Base-by-base conservation (phyloP, 2,888 invertebrate genomes). In the Acronicta alni region DNA sequence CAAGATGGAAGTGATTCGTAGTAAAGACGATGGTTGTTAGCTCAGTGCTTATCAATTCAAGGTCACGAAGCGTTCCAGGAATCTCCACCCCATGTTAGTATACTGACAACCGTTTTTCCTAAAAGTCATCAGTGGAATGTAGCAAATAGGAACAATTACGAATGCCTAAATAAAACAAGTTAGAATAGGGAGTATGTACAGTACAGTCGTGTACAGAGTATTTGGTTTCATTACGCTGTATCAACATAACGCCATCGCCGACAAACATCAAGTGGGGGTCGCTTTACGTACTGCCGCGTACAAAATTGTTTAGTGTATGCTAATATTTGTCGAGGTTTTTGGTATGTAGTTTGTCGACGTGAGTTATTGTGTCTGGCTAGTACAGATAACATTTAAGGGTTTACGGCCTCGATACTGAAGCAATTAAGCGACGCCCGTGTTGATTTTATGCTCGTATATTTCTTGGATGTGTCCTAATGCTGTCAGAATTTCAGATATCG, bases 221-320 rank as follows among this genome's bases (percentile, higher is more conserved):
- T 85, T 85, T 83, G 83, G 81, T 83, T 85, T 84, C 83, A 84
- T 85, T 85, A 83, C 80, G 62, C 72, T 79, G 77, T 75, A 72
- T 75, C 77, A 84, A 85, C 83, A 83, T 65, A 61, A 62, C 71
- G 69, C 62, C 65, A 67, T 79, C 64, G 62, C 61, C 68, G 63
- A 66, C 66, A 77, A 70, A 70, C 61, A 67, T 75, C 62, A 75
- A 75, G 46, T 51, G 62, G 69, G 69, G 72, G 72, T 72, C 64
- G 63, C 64, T 68, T 67, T 73, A 66, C 65, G 63, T 66, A 74
- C 74, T 61, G 39, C 45, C 68, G 54, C 73, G 56, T 61, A 62
- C 68, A 68, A 82, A 82, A 78, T 80, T 81, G 77, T 81, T 81
- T 82, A 80, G 77, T 77, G 66, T 75, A 78, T 75, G 77, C 78